Evolutionary conservation across 2,797 vertebrate species (phyloP), one percentile per base, ranked within the genome.

Genomic region (Falco peregrinus): DNA sequence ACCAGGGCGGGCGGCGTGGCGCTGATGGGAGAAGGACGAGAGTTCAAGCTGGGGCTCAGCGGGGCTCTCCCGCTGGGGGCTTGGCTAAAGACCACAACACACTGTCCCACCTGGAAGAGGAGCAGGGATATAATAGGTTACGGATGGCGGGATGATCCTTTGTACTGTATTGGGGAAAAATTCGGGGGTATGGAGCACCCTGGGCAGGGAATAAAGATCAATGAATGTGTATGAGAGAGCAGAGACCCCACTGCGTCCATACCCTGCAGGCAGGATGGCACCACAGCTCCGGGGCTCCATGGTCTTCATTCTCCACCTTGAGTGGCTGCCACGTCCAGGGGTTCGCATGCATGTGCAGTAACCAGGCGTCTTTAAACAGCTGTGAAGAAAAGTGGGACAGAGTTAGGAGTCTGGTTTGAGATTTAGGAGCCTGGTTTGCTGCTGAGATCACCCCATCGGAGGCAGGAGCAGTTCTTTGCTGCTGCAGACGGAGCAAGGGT

Each of bases 61-160:
- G 99, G 99, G 9, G 99, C 99, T 16, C 99, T 98, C 13, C 99
- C 99, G 1, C 99, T 99, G 15, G 99, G 99, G 26, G 99, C 99
- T 97, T 99, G 99, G 87, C 99, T 99, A 97, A 99, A 99, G 64
- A 99, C 99, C 95, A 99, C 99, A 64, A 99, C 99, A 26, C 99
- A 99, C 96, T 99, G 99, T 28, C 99, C 99, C 90, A 99, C 99
- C 99, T 99, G 93, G 33, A 93, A 89, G 87, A 86, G 68, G 88
- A 95, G 75, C 28, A 69, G 60, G 41, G 37, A 16, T 19, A 21
- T 2, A 31, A 63, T 0, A 18, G 22, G 39, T 95, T 33, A 90
- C 11, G 1, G 20, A 21, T 1, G 2, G 43, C 59, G 16, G 51
- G 19, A 8, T 3, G 67, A 16, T 2, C 3, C 24, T 21, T 10